Percentiles rank a stretch among this genome's conserved stretches.
Conservation (phyloP, 2,113 vertebrate species). For the Seriola dumerili region DNA sequence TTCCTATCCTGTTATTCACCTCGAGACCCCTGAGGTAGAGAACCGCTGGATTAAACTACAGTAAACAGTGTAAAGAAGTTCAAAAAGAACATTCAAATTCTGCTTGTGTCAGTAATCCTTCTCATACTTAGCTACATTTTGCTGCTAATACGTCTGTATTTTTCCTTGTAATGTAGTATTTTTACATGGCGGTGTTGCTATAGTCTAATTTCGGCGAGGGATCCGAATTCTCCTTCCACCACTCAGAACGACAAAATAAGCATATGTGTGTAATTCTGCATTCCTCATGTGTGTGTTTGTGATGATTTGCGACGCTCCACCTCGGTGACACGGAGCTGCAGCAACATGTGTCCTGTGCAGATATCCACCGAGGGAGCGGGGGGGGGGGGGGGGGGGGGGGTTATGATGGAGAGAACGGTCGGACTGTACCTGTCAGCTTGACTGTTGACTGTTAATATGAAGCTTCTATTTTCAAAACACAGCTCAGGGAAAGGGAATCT, state of each 20-base stretch:
- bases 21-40: not conserved
- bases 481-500: conserved; percentile 73
- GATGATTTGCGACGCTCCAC: conserved; percentile 55
- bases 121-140: not conserved
- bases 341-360: conserved; percentile 33
- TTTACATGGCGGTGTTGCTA: not conserved
- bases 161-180: not conserved
- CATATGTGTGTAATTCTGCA: conserved; percentile 46
- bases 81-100: not conserved
- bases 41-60: not conserved
- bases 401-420: conserved; percentile 49
- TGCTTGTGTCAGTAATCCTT: not conserved
- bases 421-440: conserved; percentile 73
- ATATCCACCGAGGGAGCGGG: conserved; percentile 14
- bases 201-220: not conserved
- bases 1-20: too few relatives aligned
- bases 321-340: conserved; percentile 43
- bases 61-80: not conserved
- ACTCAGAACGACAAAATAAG: conserved; percentile 21
- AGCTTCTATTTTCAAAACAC: conserved; percentile 79
- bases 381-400: not conserved
- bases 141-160: not conserved
- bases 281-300: conserved; percentile 62
- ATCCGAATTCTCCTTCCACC: not conserved
- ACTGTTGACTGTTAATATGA: conserved; percentile 81